These are phyloP conservation scores for Neolamprologus sp. DNA, from an alignment of 2,113 vertebrate species.

Conservation along the genomic window DNA sequence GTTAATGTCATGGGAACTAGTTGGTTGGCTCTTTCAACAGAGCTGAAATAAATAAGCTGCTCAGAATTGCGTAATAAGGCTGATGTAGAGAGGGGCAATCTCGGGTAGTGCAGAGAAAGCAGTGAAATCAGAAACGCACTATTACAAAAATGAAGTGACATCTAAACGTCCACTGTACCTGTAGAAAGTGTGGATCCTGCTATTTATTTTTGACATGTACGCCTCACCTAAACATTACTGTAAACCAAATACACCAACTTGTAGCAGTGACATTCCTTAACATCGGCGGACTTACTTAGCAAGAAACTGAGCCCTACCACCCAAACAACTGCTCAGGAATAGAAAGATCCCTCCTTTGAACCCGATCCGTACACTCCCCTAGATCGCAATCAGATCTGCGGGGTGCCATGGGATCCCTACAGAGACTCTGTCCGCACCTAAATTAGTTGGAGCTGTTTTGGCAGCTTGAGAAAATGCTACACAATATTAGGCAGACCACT, in stretches of 20 bases:
- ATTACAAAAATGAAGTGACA: background rate
- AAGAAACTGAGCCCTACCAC: background rate
- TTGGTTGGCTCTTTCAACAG: background rate
- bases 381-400: background rate
- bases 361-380: background rate
- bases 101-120: background rate
- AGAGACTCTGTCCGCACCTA: background rate
- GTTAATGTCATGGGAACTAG: background rate
- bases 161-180: background rate
- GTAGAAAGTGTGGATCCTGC: background rate
- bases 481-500: background rate
- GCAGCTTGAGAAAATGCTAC: background rate
- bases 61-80: background rate
- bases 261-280: background rate
- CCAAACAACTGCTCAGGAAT: background rate
- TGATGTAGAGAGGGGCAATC: background rate
- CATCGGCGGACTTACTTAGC: background rate
- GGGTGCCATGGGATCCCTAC: background rate
- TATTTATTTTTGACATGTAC: background rate
- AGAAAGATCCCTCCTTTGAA: background rate
- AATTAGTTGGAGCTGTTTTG: background rate
- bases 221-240: background rate
- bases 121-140: background rate
- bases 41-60: background rate
- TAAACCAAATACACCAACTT: background rate